phyloP scores from a whole-genome alignment of 1,140 invertebrate species.

The Belonocnema kinseyi region DNA sequence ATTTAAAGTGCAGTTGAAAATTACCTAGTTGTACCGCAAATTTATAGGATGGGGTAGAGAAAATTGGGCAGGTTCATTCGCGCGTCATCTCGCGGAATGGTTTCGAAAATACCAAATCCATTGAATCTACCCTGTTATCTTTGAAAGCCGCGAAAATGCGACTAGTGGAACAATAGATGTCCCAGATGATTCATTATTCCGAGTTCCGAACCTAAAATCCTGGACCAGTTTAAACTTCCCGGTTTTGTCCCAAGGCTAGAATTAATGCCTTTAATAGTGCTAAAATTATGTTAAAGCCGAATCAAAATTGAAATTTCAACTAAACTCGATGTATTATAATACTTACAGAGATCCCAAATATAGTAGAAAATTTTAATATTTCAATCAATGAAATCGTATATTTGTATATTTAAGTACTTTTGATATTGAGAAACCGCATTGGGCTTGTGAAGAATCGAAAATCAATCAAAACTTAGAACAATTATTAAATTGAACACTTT shows the following conservation, averaged over 20 bases:
- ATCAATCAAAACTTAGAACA: no score
- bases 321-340: no score
- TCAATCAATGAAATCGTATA: no score
- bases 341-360: no score
- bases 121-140: neutral
- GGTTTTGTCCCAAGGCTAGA: neutral
- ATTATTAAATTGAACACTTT: no score
- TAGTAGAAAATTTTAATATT: no score
- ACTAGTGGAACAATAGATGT: slow-evolving; percentile 25
- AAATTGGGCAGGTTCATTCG: slow-evolving; percentile 46
- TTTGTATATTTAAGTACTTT: no score
- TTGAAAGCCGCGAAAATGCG: slow-evolving; percentile 5
- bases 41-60: slow-evolving; percentile 36
- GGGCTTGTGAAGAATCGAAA: no score
- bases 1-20: slow-evolving; percentile 3
- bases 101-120: slow-evolving; percentile 49
- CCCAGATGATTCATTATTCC: slow-evolving; percentile 15
- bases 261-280: neutral
- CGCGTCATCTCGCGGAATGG: slow-evolving; percentile 43
- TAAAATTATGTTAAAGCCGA: neutral
- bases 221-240: neutral
- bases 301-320: no score
- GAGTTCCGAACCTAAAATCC: neutral
- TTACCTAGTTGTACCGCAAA: slow-evolving; percentile 27
- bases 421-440: no score